These are phyloP conservation scores for Lonchura striata DNA, from an alignment of 2,113 vertebrate species.

Conservation along the genomic window DNA sequence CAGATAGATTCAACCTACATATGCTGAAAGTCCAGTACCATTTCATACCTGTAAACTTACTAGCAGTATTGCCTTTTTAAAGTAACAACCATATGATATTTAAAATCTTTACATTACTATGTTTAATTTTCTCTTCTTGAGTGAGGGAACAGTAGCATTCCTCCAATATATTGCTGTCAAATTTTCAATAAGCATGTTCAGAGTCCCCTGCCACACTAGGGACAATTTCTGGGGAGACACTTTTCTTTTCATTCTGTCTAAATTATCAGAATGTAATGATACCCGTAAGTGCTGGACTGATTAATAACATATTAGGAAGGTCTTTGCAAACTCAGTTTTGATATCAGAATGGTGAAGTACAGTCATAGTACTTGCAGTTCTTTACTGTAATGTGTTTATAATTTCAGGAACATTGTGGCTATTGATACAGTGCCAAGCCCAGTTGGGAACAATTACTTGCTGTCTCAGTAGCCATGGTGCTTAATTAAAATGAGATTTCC, in stretches of 20 bases:
- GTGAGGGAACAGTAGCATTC: neutral
- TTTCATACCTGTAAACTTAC: neutral
- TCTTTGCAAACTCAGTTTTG: neutral
- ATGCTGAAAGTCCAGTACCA: neutral
- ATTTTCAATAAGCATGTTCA: neutral
- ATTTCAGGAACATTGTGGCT: neutral
- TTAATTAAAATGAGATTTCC: neutral
- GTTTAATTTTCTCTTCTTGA: neutral
- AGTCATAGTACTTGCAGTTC: neutral
- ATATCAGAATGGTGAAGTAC: neutral
- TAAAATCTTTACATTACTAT: neutral
- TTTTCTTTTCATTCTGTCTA: neutral
- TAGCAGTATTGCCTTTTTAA: neutral
- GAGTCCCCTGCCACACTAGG: neutral
- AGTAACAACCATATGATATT: neutral
- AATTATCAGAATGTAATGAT: neutral
- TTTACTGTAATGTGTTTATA: neutral
- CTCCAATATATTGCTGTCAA: neutral
- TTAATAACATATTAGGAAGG: neutral
- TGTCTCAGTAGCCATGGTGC: neutral
- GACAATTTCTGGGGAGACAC: neutral
- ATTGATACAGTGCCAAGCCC: neutral
- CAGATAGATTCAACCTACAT: neutral
- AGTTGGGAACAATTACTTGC: neutral
- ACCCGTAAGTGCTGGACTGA: neutral